These are phyloP conservation scores for Acomys russatus DNA, from an alignment of 2,797 vertebrate species.

Conservation along the genomic window DNA sequence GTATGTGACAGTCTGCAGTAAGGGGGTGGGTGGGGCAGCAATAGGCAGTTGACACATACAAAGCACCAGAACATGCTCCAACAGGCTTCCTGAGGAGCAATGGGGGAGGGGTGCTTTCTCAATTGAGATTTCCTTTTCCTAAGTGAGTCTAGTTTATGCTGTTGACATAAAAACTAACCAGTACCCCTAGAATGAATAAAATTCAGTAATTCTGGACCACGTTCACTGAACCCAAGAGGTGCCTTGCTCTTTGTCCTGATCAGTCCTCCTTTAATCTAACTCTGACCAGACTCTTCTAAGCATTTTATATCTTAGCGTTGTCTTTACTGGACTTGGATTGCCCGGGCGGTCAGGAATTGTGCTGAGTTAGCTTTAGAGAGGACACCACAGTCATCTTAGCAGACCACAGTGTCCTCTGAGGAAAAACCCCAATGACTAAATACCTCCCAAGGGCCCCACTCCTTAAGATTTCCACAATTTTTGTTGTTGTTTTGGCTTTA, in stretches of 20 bases:
- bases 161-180: not conserved
- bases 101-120: not conserved
- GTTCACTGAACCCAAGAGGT: not conserved
- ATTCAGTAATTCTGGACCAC: slow-evolving; percentile 30
- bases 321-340: not conserved
- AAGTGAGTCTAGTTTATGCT: not conserved
- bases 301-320: not conserved
- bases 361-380: slow-evolving; percentile 36
- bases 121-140: not conserved
- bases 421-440: not conserved
- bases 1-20: too few species aligned
- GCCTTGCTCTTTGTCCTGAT: slow-evolving; percentile 1
- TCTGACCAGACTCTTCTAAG: slow-evolving; percentile 28
- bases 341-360: not conserved
- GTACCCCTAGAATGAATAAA: slow-evolving; percentile 14
- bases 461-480: not conserved
- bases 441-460: not conserved
- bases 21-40: too few species aligned
- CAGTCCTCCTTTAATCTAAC: slow-evolving; percentile 38
- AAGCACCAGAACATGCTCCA: too few species aligned
- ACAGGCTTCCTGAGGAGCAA: not conserved
- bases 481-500: not conserved
- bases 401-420: not conserved
- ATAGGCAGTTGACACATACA: too few species aligned
- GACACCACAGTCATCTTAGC: not conserved